These are phyloP conservation scores for Pangasius larnaudii DNA, from an alignment of 2,797 vertebrate species.

Conservation along the genomic window DNA sequence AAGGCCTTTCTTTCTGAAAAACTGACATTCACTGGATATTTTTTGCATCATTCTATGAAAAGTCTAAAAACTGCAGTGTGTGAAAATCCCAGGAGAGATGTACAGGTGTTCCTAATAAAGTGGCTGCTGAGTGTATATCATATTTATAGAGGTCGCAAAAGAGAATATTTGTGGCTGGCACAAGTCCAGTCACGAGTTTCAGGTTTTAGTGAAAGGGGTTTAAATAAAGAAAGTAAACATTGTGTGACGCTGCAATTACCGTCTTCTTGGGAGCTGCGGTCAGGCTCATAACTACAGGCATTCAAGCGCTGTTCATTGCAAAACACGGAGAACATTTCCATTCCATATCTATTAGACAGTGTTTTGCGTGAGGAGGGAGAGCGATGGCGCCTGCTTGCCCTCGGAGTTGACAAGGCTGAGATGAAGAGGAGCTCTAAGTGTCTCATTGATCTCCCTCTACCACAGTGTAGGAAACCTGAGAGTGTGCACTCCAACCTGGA, in stretches of 20 bases:
- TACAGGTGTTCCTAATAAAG: background rate
- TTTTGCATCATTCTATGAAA: background rate
- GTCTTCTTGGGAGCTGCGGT: background rate
- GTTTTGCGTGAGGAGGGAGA: slow-evolving; percentile 23
- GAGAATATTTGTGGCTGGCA: background rate
- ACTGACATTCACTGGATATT: background rate
- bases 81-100: no score
- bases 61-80: background rate
- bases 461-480: slow-evolving; percentile 45
- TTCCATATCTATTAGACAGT: slow-evolving; percentile 29
- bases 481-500: slow-evolving; percentile 30
- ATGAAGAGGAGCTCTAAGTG: slow-evolving; percentile 33
- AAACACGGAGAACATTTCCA: slow-evolving; percentile 36
- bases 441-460: slow-evolving; percentile 54
- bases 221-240: background rate
- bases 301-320: background rate
- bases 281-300: background rate
- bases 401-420: slow-evolving; percentile 17
- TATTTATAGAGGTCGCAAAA: no score
- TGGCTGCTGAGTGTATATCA: background rate
- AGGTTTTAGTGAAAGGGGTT: background rate
- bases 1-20: background rate
- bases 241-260: background rate
- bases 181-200: background rate
- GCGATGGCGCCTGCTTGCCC: slow-evolving; percentile 43